A percentile compares a stretch with the other conserved stretches of the same genome.
These are phyloP conservation scores for Chromobotia macracanthus DNA, from an alignment of 2,797 vertebrate genomes.

Conservation along the genomic window DNA sequence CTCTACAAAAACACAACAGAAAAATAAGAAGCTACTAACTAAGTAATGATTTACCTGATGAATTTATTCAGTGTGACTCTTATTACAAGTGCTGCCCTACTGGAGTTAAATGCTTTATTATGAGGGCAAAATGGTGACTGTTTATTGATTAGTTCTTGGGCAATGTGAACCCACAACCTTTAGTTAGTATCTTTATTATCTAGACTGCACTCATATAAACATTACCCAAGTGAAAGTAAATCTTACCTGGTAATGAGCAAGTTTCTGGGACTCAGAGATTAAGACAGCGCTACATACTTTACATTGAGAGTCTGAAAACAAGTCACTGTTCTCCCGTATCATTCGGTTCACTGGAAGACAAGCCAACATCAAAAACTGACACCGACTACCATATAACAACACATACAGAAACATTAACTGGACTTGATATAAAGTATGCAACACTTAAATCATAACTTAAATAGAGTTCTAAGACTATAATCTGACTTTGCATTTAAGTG, in stretches of 20 bases:
- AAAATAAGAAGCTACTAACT: no score
- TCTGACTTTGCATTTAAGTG: neutral
- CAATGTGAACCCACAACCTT: no score
- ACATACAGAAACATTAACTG: neutral
- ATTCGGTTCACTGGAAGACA: conserved; percentile 84
- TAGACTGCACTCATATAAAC: conserved; percentile 1
- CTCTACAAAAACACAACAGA: conserved; percentile 75
- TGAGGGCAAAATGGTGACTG: no score
- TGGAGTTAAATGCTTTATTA: no score
- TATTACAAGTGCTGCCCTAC: neutral
- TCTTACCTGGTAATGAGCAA: conserved; percentile 93
- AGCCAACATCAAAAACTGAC: conserved; percentile 28
- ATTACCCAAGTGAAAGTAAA: neutral
- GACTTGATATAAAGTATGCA: neutral
- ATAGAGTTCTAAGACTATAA: neutral
- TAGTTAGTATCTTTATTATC: no score
- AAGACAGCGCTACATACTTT: conserved; percentile 94
- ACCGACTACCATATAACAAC: neutral
- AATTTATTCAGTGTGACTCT: neutral
- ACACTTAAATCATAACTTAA: neutral
- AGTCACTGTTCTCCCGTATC: conserved; percentile 88
- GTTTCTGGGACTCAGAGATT: conserved; percentile 93
- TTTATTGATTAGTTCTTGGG: no score
- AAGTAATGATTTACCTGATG: no score
- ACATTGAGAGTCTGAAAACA: conserved; percentile 92